Base-by-base conservation (phyloP, 2,113 vertebrate genomes). In the Erythrocercus mccallii region DNA sequence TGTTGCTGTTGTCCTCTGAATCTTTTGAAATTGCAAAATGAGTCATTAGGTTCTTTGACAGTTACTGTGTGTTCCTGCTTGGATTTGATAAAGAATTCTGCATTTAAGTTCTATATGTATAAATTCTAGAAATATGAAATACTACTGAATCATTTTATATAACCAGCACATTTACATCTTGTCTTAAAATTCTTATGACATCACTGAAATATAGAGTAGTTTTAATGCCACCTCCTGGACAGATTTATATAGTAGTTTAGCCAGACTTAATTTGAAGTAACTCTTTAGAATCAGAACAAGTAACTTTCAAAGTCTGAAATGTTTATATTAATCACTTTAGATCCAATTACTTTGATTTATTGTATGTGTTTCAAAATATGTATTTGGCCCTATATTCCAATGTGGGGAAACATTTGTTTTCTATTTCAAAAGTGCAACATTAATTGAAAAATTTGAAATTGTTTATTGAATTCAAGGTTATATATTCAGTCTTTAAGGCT, bases 161-260 rank as follows among this genome's bases (percentile, higher is more conserved):
- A 95, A 85, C 42, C 24, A 92, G 45, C 42, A 76, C 35, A 45
- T 72, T 53, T 70, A 33, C 38, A 38, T 79, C 62, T 61, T 65
- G 28, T 56, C 38, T n/a, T 73, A 65, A 80, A 93, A 86, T 74
- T 73, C n/a, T 64, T 28, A 64, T 81, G 38, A 60, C 60, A 88
- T 94, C 79, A 88, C 5, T 77, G 81, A 76, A 92, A 74, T 47
- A 74, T 5, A 37, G 51, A 88, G 51, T 95, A 91, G 40, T 50
- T 90, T 88, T 96, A 88, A 92, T 94, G 95, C 97, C 97, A 96
- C 74, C 95, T 97, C 72, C 95, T 96, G 95, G 94, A 47, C 86
- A 95, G 23, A 77, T 77, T 48, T 82, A 57, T 65, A 65, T 20
- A 72, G 16, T 78, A 28, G 65, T 58, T 91, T 66, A 65, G 22